A percentile compares a stretch with the other conserved stretches of the same genome.
Evolutionary conservation across 2,888 invertebrate genomes (phyloP).

Genomic region (Trimorus sp.): DNA sequence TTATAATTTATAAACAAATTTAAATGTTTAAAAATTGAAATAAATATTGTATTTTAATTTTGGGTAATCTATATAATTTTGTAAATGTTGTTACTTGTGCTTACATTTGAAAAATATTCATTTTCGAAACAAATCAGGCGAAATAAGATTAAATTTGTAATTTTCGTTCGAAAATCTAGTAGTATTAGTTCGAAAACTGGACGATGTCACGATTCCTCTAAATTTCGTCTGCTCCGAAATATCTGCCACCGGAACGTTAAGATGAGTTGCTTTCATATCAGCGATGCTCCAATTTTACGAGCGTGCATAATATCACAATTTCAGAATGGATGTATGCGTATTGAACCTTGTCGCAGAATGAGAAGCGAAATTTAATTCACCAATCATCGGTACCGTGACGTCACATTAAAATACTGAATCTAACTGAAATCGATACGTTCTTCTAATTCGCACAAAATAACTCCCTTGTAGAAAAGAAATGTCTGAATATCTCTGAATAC

Average conservation of each 20-base stretch:
- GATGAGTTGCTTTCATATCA: slow-evolving; percentile 75
- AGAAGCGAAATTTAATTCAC: slow-evolving; percentile 31
- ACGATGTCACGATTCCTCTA: slow-evolving; percentile 16
- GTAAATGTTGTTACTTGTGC: too few relatives aligned
- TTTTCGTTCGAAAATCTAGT: too few relatives aligned
- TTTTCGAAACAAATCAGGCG: background rate
- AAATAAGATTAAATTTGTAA: too few relatives aligned
- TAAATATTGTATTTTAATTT: too few relatives aligned
- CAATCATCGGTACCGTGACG: slow-evolving; percentile 22
- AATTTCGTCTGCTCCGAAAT: slow-evolving; percentile 21
- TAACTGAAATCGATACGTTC: too few relatives aligned
- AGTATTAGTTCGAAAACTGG: slow-evolving; percentile 6
- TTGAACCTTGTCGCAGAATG: slow-evolving; percentile 68
- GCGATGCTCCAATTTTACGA: slow-evolving; percentile 76
- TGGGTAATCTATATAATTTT: too few relatives aligned
- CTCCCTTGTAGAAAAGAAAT: too few relatives aligned
- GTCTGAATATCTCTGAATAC: too few relatives aligned
- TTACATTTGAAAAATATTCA: background rate
- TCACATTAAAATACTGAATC: slow-evolving; percentile 11
- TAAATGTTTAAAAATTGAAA: too few relatives aligned
- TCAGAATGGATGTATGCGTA: slow-evolving; percentile 63
- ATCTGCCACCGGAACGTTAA: slow-evolving; percentile 23
- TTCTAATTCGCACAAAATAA: too few relatives aligned
- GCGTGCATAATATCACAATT: slow-evolving; percentile 71
- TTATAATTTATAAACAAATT: too few relatives aligned